A percentile compares a stretch with the other conserved stretches of the same genome.
phyloP scores from a whole-genome alignment of 2,113 vertebrate genomes.

The Noctilio leporinus region DNA sequence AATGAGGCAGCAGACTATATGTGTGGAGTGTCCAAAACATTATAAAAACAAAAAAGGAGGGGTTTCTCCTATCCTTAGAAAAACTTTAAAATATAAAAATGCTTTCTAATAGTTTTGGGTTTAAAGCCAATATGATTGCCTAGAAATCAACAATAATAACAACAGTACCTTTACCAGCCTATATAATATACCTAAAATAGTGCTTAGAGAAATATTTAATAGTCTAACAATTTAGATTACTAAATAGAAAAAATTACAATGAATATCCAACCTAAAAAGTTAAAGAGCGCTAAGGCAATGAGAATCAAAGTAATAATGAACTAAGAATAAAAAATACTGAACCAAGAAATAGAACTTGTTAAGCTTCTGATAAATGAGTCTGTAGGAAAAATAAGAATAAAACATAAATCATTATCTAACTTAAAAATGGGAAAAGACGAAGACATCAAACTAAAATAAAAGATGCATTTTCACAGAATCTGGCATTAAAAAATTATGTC shows the following conservation, averaged over 20 bases:
- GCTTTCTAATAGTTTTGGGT: not conserved
- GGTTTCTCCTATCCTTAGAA: not conserved
- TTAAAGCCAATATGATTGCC: not conserved
- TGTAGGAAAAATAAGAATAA: not conserved
- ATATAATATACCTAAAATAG: not conserved
- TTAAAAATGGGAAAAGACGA: not conserved
- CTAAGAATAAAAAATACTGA: not conserved
- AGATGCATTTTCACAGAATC: not conserved
- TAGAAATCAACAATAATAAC: not conserved
- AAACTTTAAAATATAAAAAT: not conserved
- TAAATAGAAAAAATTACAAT: not conserved
- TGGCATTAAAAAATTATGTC: not conserved
- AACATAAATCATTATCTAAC: not conserved
- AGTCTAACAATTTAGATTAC: not conserved
- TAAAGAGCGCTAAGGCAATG: not conserved
- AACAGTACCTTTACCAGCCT: not conserved
- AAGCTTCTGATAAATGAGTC: not conserved
- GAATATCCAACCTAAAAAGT: not conserved
- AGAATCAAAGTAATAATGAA: not conserved
- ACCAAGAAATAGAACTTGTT: not conserved
- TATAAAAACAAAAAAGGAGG: not conserved
- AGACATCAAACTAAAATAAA: not conserved
- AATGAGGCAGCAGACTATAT: not conserved
- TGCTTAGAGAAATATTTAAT: not conserved
- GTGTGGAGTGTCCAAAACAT: not conserved